Evolutionary conservation across 2,888 invertebrate genomes (phyloP), one percentile per base, ranked within the genome.

Genomic region (Acleris laterana): DNA sequence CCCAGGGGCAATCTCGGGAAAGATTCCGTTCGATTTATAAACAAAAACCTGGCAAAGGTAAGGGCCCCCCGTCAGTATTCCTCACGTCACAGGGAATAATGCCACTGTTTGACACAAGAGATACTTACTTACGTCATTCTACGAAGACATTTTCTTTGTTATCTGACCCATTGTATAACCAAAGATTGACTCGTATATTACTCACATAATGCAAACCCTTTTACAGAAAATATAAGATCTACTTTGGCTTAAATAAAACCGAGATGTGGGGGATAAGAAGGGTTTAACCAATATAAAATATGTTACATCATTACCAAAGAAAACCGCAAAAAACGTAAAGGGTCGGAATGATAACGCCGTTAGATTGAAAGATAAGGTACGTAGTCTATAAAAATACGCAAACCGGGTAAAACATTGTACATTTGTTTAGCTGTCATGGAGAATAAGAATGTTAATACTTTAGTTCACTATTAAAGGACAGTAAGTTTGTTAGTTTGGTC

Each of bases 21-120:
- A 65, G 68, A 70, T 75, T 71, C 65, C 62, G 71, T 76, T 74
- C 73, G 72, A 72, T 76, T 76, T 79, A 76, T 77, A 72, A 69
- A 74, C 69, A 74, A 79, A 72, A 69, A 42, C 61, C 62, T 63
- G 50, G 61, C 57, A 58, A 73, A 73, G 71, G 68, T 70, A 70
- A 25, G 70, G 72, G 72, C 73, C 71, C 73, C 70, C 71, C 74
- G 71, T 67, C 72, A 72, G 69, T 71, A 70, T 72, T 70, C 75
- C 25, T 59, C 57, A 38, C 20, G 53, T 59, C 52, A 42, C 48
- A 69, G 69, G 71, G 69, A 69, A 71, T 71, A 71, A 72, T 70
- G 70, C 69, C 70, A 71, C 69, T 64, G 55, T 62, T 72, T 70
- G 55, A 65, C 52, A 51, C 55, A 50, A 61, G 58, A 48, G 51